Base-by-base conservation (phyloP, 2,113 vertebrate species). In the Illadopsis cleaveri region DNA sequence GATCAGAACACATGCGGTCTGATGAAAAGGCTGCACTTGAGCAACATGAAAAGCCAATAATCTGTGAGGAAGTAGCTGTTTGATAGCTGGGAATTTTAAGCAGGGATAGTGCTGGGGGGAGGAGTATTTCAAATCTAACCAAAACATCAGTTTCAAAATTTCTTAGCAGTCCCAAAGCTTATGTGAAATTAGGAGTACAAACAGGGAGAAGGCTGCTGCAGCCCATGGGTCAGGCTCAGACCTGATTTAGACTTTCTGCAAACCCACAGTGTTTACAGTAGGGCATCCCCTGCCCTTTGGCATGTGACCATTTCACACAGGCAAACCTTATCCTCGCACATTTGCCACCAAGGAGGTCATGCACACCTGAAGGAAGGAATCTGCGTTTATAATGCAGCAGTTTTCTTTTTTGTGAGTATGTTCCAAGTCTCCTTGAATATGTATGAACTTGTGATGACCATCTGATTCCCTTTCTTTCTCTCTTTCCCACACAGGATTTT, bases 1-100 rank as follows among this genome's bases (percentile, higher is more conserved):
- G 90, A 96, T 97, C 92, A 93, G 95, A 95, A 93, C 89, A 96
- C 82, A 92, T 93, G 82, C 3, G 1, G 81, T 70, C 54, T 40
- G 86, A 93, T 95, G 93, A 95, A 97, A 96, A 95, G 91, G 45
- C 78, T 92, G 85, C 89, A 95, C 94, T 97, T 69, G 62, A 96
- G 87, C 92, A 94, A 65, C 79, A 77, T 82, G 82, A 97, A 97
- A 96, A 95, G 88, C 91, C 85, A 96, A 89, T 88, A 96, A 97
- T 96, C 91, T 96, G 89, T 12, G 81, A 96, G 90, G 83, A 95
- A 93, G 92, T 88, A 57, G 92, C 75, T 91, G 75, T 57, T 90
- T 77, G 85, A 91, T 54, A 82, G 90, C 62, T 82, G 47, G 75
- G 90, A 96, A 94, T 96, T 95, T 93, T 92, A 95, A 96, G 68